These are phyloP conservation scores for Tachycineta bicolor DNA, from an alignment of 2,113 vertebrate species.

Conservation along the genomic window DNA sequence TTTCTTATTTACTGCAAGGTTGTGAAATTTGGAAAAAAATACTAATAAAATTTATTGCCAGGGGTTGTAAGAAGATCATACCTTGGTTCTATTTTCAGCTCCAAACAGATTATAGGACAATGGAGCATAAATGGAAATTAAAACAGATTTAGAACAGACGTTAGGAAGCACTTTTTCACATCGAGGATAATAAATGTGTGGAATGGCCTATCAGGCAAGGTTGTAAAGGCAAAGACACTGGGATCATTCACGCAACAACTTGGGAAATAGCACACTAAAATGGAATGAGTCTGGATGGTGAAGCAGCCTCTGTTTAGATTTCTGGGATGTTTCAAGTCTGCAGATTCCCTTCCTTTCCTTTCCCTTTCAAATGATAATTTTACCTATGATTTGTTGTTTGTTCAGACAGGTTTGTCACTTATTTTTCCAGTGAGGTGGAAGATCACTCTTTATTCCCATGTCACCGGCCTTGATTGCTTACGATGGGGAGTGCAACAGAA, in stretches of 20 bases:
- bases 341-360: neutral
- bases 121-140: slow-evolving; percentile 69
- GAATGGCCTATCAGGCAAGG: slow-evolving; percentile 57
- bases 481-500: neutral
- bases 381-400: neutral
- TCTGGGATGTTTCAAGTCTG: neutral
- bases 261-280: slow-evolving; percentile 20
- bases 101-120: slow-evolving; percentile 68
- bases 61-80: slow-evolving; percentile 66
- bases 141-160: slow-evolving; percentile 68
- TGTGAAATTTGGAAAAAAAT: slow-evolving; percentile 64
- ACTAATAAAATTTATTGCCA: slow-evolving; percentile 66
- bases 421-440: neutral
- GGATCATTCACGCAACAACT: slow-evolving; percentile 45
- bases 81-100: slow-evolving; percentile 70
- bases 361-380: neutral
- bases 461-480: neutral
- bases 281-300: slow-evolving; percentile 10
- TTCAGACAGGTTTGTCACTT: neutral
- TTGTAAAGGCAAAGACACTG: slow-evolving; percentile 50
- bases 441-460: neutral
- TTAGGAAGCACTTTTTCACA: slow-evolving; percentile 61
- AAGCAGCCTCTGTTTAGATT: neutral
- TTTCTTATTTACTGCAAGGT: slow-evolving; percentile 66
- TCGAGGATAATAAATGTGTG: slow-evolving; percentile 59